Conservation (phyloP, 2,888 invertebrate genomes). For the Perizoma affinitatum region DNA sequence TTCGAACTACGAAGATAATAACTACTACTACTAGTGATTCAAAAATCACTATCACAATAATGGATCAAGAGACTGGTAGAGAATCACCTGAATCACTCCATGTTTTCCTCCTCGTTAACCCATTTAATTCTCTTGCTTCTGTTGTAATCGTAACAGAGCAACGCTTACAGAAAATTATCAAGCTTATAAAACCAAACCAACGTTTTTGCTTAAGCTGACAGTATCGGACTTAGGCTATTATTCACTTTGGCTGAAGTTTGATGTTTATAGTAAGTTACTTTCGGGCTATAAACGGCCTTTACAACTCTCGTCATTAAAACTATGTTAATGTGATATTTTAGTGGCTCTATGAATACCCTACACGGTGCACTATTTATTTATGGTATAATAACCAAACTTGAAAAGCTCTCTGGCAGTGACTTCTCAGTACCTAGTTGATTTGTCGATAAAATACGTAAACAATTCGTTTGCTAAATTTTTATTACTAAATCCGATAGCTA, state of each 20-base stretch:
- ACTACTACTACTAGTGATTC: too few relatives aligned
- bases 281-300: constrained; percentile 33
- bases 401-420: constrained; percentile 6
- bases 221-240: constrained; percentile 53
- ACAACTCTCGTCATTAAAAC: constrained; percentile 38
- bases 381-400: constrained; percentile 16
- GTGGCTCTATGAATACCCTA: constrained; percentile 30
- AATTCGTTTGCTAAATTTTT: too few relatives aligned
- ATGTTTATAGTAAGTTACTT: constrained; percentile 37
- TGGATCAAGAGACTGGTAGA: neutral
- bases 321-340: constrained; percentile 39
- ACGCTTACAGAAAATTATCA: too few relatives aligned
- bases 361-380: constrained; percentile 27
- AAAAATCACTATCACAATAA: neutral
- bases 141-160: too few relatives aligned
- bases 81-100: neutral
- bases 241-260: constrained; percentile 54
- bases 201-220: too few relatives aligned
- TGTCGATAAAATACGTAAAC: too few relatives aligned
- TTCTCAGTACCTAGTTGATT: too few relatives aligned
- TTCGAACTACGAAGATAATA: too few relatives aligned
- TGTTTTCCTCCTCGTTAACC: neutral
- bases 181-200: too few relatives aligned
- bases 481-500: too few relatives aligned
- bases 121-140: too few relatives aligned